Percentiles rank a stretch among this genome's conserved stretches.
These are phyloP conservation scores for Ostrea edulis DNA, from an alignment of 1,140 invertebrate genomes.

Conservation along the genomic window DNA sequence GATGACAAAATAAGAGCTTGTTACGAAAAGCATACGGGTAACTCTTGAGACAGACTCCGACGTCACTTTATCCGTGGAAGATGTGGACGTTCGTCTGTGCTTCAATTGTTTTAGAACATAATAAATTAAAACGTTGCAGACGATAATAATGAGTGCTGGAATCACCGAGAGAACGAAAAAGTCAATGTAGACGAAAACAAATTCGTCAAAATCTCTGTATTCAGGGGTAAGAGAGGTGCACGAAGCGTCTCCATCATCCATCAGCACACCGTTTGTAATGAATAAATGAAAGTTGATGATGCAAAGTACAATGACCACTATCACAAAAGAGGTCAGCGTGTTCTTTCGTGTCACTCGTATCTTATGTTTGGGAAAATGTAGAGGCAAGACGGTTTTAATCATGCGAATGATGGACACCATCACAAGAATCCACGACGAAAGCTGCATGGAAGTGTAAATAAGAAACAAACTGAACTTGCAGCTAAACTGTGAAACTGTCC, in stretches of 20 bases:
- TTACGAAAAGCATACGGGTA: slow-evolving; percentile 54
- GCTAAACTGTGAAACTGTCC: slow-evolving; percentile 40
- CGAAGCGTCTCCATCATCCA: background rate
- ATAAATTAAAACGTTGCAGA: slow-evolving; percentile 49
- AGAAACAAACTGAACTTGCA: slow-evolving; percentile 61
- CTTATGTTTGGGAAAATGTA: slow-evolving; percentile 41
- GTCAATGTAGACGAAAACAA: slow-evolving; percentile 56
- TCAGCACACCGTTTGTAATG: slow-evolving; percentile 50
- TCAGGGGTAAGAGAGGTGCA: slow-evolving; percentile 43
- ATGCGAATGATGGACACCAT: slow-evolving; percentile 57
- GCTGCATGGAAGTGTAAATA: slow-evolving; percentile 57
- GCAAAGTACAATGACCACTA: slow-evolving; percentile 20
- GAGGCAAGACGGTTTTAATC: slow-evolving; percentile 50
- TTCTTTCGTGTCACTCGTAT: slow-evolving; percentile 37
- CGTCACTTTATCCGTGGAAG: slow-evolving; percentile 11
- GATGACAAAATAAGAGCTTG: slow-evolving; percentile 50
- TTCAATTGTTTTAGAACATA: slow-evolving; percentile 13
- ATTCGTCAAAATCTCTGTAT: slow-evolving; percentile 49
- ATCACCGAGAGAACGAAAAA: slow-evolving; percentile 50
- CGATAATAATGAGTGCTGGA: slow-evolving; percentile 49
- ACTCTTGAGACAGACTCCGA: slow-evolving; percentile 38
- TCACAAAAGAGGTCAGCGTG: slow-evolving; percentile 15
- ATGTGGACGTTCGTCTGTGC: background rate
- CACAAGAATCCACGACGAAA: slow-evolving; percentile 62
- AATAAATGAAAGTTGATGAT: slow-evolving; percentile 54